These are phyloP conservation scores for Fragum fragum DNA, from an alignment of 2,888 invertebrate species.

Conservation along the genomic window DNA sequence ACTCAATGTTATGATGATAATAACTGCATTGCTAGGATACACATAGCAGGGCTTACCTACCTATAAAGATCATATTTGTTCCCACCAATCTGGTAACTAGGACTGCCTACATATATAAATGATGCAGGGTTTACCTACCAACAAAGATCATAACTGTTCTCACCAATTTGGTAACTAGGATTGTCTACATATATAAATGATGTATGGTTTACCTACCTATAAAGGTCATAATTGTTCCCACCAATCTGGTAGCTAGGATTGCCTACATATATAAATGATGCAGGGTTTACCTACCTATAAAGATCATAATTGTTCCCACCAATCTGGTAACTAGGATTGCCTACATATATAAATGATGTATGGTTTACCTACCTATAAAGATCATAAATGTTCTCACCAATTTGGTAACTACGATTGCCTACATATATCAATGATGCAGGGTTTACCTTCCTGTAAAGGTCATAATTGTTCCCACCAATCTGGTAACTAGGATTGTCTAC, in stretches of 20 bases:
- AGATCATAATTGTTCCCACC: constrained; percentile 54
- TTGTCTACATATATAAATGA: no score
- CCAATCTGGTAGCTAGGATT: constrained; percentile 40
- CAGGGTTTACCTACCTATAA: constrained; percentile 64
- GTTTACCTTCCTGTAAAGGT: constrained; percentile 63
- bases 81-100: constrained; percentile 52
- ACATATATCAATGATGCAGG: no score
- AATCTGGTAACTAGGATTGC: constrained; percentile 38
- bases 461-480: constrained; percentile 50
- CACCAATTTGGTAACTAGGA: constrained; percentile 45
- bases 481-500: constrained; percentile 35
- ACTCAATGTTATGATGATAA: no score
- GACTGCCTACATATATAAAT: no score
- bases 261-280: no score
- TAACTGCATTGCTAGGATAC: no score
- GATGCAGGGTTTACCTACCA: no score
- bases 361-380: constrained; percentile 64
- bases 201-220: constrained; percentile 65
- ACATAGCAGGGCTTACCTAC: no score
- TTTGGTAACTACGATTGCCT: constrained; percentile 37
- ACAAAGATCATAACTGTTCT: constrained; percentile 52
- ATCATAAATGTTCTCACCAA: constrained; percentile 51
- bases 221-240: constrained; percentile 57
- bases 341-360: no score
- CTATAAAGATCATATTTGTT: constrained; percentile 48